These are phyloP conservation scores for Sebastes cheni DNA, from an alignment of 2,797 vertebrate genomes.

Conservation along the genomic window DNA sequence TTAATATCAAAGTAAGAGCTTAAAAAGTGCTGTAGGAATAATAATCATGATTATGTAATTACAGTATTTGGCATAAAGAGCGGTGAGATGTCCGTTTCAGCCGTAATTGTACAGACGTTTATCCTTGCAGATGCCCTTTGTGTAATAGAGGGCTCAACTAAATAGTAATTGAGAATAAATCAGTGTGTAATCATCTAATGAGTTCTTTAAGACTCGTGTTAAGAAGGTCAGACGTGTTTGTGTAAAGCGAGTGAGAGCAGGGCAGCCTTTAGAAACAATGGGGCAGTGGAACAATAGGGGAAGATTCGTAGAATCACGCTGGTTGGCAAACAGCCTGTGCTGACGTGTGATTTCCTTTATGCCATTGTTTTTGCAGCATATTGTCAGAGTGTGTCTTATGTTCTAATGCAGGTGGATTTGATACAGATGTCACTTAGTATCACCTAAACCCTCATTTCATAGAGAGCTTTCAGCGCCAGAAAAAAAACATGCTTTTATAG, in stretches of 20 bases:
- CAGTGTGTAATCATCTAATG: neutral
- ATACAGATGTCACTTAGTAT: neutral
- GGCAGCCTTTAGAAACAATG: constrained; percentile 7
- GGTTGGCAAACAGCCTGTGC: neutral
- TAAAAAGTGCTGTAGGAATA: neutral
- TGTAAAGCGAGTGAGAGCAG: neutral
- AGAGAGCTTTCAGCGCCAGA: neutral
- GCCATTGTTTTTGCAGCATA: neutral
- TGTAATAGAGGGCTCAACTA: neutral
- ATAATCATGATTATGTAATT: neutral
- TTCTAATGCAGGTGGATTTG: neutral
- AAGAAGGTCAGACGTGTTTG: constrained; percentile 8
- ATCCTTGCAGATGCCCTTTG: neutral
- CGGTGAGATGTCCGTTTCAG: neutral
- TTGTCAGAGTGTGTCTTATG: neutral
- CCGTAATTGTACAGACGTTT: neutral
- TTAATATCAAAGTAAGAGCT: neutral
- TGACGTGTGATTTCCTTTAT: constrained; percentile 5
- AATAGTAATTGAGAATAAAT: constrained; percentile 14
- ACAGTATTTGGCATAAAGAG: neutral
- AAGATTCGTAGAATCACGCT: neutral
- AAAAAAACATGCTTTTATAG: neutral
- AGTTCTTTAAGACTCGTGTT: neutral
- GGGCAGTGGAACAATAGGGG: neutral
- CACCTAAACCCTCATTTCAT: neutral